These are phyloP conservation scores for Thryonomys swinderianus DNA, from an alignment of 2,113 vertebrate genomes.

Conservation along the genomic window DNA sequence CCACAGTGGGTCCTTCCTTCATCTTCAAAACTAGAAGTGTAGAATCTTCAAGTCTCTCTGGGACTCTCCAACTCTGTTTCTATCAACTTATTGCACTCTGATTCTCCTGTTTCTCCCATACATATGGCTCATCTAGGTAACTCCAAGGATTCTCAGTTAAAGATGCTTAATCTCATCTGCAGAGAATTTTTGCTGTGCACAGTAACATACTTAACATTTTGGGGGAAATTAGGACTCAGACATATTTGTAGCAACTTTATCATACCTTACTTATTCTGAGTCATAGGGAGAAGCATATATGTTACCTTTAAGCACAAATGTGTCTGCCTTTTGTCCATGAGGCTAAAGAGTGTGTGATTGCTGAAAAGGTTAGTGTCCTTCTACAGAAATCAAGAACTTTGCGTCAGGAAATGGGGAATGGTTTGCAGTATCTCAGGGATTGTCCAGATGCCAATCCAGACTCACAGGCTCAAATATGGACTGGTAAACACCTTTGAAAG, in stretches of 20 bases:
- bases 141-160: background rate
- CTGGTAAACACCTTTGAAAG: background rate
- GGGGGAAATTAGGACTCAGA: background rate
- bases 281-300: background rate
- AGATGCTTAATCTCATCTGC: background rate
- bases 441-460: background rate
- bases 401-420: background rate
- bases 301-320: background rate
- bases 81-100: background rate
- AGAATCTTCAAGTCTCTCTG: too few relatives aligned
- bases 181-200: background rate
- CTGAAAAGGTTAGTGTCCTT: background rate
- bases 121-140: background rate
- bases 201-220: background rate
- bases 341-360: background rate
- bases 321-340: background rate
- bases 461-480: background rate
- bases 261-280: background rate
- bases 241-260: background rate
- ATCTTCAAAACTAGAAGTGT: background rate
- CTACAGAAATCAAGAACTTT: background rate
- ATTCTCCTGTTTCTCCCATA: background rate
- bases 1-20: background rate
- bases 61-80: background rate
- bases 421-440: background rate